Conservation (phyloP, 2,888 invertebrate species). For the Hypomecis punctinalis region DNA sequence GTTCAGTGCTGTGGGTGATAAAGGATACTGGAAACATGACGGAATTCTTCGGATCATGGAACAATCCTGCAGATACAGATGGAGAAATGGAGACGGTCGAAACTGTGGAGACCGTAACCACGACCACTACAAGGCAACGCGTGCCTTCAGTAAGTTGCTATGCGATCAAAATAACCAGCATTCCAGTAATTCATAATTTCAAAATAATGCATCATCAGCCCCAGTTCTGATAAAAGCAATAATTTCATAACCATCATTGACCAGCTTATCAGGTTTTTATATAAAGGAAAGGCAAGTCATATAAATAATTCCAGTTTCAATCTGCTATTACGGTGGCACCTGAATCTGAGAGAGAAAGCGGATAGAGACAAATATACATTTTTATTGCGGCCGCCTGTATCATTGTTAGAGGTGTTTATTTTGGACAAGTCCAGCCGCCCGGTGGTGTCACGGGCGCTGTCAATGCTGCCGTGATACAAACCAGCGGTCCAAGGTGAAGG, state of each 20-base stretch:
- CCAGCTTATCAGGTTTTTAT: not conserved
- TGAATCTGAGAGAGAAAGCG: conserved; percentile 48
- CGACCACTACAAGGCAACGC: conserved; percentile 67
- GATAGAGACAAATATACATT: conserved; percentile 59
- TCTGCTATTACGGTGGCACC: conserved; percentile 48
- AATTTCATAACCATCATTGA: not conserved
- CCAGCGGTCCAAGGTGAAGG: conserved; percentile 81
- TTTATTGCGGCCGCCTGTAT: conserved; percentile 65
- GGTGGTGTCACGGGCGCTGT: conserved; percentile 76
- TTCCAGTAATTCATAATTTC: conserved; percentile 34
- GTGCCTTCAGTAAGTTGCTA: conserved; percentile 65
- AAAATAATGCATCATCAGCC: not conserved
- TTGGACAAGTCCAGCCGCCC: conserved; percentile 61
- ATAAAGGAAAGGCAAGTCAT: not conserved
- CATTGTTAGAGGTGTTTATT: conserved; percentile 75
- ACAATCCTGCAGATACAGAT: conserved; percentile 55
- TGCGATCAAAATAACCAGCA: conserved; percentile 34
- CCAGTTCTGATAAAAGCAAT: not conserved
- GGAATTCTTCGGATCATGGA: conserved; percentile 81
- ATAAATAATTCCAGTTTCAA: conserved; percentile 42
- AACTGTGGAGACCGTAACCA: conserved; percentile 75
- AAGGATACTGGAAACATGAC: conserved; percentile 67
- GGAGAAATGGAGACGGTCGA: conserved; percentile 65
- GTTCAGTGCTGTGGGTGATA: conserved; percentile 69
- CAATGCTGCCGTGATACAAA: conserved; percentile 73